A percentile compares a stretch with the other conserved stretches of the same genome.
Conservation (phyloP, 2,113 vertebrate species). For the Terrapene triunguis region DNA sequence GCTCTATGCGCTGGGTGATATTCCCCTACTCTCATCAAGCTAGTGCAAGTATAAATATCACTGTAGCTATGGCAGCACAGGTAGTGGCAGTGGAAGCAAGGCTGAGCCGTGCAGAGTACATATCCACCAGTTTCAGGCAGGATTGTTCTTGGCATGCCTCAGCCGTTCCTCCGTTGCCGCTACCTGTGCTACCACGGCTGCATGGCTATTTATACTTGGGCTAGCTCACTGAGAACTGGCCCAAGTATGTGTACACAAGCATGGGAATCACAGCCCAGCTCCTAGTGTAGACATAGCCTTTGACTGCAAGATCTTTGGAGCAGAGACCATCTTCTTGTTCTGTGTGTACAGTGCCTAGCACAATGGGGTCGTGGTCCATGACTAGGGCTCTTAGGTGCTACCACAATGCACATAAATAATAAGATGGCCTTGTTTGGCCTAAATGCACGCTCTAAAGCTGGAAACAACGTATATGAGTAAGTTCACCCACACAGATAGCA, state of each 20-base stretch:
- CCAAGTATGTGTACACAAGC: too few relatives aligned
- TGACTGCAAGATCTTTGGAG: background rate
- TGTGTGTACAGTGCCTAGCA: background rate
- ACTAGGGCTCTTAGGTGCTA: background rate
- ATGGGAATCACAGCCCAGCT: background rate
- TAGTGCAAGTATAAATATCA: background rate
- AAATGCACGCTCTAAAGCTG: fast-evolving
- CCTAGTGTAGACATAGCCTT: background rate
- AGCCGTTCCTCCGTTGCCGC: background rate
- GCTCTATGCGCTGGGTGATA: background rate
- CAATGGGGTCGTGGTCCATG: fast-evolving
- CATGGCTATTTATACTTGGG: background rate
- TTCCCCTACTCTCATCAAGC: background rate
- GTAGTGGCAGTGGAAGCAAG: background rate
- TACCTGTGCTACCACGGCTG: background rate
- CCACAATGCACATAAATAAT: background rate
- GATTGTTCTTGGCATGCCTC: background rate
- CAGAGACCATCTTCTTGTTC: background rate
- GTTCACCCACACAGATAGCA: background rate
- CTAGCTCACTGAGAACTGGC: background rate
- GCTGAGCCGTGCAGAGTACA: background rate
- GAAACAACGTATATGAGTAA: fast-evolving
- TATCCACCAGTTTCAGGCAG: background rate
- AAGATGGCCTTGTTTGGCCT: background rate
- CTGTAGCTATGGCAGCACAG: background rate